Percentiles rank a stretch among this genome's conserved stretches.
These are phyloP conservation scores for Pachycephus smyrnensis DNA, from an alignment of 2,888 invertebrate species.

Conservation along the genomic window DNA sequence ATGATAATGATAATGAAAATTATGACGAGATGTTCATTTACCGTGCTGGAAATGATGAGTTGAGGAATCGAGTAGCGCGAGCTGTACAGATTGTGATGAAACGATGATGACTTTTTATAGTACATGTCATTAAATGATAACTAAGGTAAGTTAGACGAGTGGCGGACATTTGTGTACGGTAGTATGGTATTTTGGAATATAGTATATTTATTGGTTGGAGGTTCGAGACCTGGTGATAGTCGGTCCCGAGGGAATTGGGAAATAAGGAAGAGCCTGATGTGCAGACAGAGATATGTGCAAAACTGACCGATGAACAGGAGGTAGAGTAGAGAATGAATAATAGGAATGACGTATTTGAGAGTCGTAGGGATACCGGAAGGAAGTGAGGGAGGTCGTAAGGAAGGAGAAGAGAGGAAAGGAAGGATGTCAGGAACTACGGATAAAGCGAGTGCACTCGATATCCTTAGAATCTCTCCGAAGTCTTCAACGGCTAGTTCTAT, in stretches of 20 bases:
- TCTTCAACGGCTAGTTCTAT: not conserved
- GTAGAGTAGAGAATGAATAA: not conserved
- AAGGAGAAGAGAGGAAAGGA: not conserved
- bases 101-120: constrained; percentile 22
- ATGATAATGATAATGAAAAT: not conserved
- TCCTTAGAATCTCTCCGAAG: not conserved
- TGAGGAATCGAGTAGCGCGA: constrained; percentile 18
- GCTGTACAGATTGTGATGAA: constrained; percentile 27
- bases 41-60: not conserved
- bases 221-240: not conserved
- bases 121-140: constrained; percentile 25
- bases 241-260: not conserved
- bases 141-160: constrained; percentile 20
- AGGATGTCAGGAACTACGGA: not conserved
- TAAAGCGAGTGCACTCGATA: not conserved
- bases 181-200: not conserved
- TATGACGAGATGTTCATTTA: not conserved
- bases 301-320: not conserved
- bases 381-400: not conserved
- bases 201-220: not conserved
- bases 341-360: not conserved
- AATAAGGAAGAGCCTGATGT: not conserved
- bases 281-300: not conserved
- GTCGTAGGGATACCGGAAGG: not conserved
- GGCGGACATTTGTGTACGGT: not conserved